phyloP scores from a whole-genome alignment of 2,888 invertebrate species.

The Herminia tarsipennalis region DNA sequence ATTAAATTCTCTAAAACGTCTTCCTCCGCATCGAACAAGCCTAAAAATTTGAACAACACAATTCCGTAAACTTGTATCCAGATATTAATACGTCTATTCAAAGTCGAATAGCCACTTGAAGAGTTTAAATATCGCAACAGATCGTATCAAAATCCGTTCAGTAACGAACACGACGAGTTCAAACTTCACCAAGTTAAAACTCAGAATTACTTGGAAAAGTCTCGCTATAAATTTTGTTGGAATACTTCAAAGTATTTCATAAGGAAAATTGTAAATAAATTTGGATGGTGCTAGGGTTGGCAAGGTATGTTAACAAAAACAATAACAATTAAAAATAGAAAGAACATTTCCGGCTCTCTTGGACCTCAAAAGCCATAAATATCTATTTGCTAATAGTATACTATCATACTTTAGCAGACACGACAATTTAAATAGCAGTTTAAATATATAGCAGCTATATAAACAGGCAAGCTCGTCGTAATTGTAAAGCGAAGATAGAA shows the following conservation, averaged over 20 bases:
- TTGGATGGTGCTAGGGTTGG: constrained; percentile 50
- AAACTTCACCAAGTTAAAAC: constrained; percentile 48
- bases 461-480: too few relatives aligned
- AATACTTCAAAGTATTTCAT: constrained; percentile 71
- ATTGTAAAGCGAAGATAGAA: too few relatives aligned
- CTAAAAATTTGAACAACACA: neutral
- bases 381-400: neutral
- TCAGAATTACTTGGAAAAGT: constrained; percentile 66
- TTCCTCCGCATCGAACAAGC: neutral
- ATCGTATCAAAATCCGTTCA: constrained; percentile 45
- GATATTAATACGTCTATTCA: constrained; percentile 23
- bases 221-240: constrained; percentile 66
- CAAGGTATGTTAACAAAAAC: neutral
- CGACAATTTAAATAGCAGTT: too few relatives aligned
- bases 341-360: too few relatives aligned
- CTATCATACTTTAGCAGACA: too few relatives aligned
- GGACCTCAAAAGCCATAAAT: too few relatives aligned
- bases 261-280: constrained; percentile 73
- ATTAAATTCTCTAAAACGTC: neutral
- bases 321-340: too few relatives aligned
- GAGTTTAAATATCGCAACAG: constrained; percentile 41
- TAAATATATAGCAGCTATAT: too few relatives aligned
- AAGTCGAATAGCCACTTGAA: constrained; percentile 27
- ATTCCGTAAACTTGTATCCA: constrained; percentile 21
- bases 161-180: constrained; percentile 38